Base-by-base conservation (phyloP, 2,797 vertebrate genomes). In the Mormyrus proboscirostris region DNA sequence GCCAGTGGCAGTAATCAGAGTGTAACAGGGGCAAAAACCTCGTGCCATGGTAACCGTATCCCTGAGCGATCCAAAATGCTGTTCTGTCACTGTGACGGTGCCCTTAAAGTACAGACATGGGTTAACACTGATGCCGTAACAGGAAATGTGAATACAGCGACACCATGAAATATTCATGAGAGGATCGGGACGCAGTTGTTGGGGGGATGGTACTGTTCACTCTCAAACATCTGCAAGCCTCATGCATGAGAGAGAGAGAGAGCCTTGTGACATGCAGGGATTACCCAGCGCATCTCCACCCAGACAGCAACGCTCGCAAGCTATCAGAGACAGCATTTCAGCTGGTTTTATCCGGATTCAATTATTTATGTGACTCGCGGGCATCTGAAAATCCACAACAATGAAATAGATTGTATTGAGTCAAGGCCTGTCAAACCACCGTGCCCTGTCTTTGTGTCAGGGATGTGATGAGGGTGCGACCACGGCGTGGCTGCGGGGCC, bases 251-350 rank as follows among this genome's bases (percentile, higher is more conserved):
- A 41, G 55, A 9, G 19, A 73, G 44, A 14, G 8, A 50, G 12
- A 29, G 50, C 50, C 86, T 59, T 88, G 29, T 25, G 38, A 16
- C 86, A 65, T 88, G 33, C 8, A 33, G 55, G n/a, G 89, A 89
- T 50, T n/a, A 51, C 29, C 62, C 53, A 19, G 2, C 19, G 22
- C 41, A 50, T 87, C 85, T 87, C 29, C 51, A 14, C 16, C 73
- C 50, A 82, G 6, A 57, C 14, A 16, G 25, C 73, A 38, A 38
- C 29, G 22, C 5, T 25, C 8, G 4, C 22, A 44, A 55, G 29
- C 84, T 16, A 38, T 8, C n/a, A 53, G 12, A 57, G 10, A 29
- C 50, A 87, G 19, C 22, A 25, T 88, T 79, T 76, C 29, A 87
- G 16, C n/a, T 7, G 41, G 16, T 44, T 73, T 87, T 19, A 50